These are phyloP conservation scores for Eolophus roseicapilla DNA, from an alignment of 2,113 vertebrate genomes.

Conservation along the genomic window DNA sequence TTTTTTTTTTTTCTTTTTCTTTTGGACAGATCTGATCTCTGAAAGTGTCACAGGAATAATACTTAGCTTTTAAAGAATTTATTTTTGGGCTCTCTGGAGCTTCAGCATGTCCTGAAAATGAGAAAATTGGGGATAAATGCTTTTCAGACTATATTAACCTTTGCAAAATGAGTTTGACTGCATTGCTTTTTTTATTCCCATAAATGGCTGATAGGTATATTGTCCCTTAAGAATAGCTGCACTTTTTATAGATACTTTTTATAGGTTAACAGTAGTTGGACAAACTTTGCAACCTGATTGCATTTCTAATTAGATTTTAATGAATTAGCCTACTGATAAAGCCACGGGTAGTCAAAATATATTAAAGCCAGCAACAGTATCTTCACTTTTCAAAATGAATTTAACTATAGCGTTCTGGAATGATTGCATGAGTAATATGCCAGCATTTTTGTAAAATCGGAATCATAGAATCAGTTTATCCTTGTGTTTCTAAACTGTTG, in stretches of 20 bases:
- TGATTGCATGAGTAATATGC: background rate
- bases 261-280: conserved; percentile 49
- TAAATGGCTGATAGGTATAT: conserved; percentile 25
- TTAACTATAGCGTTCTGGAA: background rate
- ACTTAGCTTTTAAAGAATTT: background rate
- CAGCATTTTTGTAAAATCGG: background rate
- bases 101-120: conserved; percentile 56
- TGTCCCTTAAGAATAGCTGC: conserved; percentile 52
- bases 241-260: conserved; percentile 32
- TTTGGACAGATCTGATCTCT: background rate
- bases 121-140: conserved; percentile 52
- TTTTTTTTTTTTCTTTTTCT: background rate
- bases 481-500: background rate
- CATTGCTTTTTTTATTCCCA: conserved; percentile 58
- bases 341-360: background rate
- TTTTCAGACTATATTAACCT: conserved; percentile 72
- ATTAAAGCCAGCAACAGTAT: background rate
- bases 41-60: conserved; percentile 2
- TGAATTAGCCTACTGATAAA: conserved; percentile 29
- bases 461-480: background rate
- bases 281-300: conserved; percentile 60
- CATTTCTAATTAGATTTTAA: conserved; percentile 62
- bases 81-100: conserved; percentile 53
- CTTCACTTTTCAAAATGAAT: conserved; percentile 20
- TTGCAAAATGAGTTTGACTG: conserved; percentile 58